Base-by-base conservation (phyloP, 2,797 vertebrate genomes). In the Peromyscus eremicus region DNA sequence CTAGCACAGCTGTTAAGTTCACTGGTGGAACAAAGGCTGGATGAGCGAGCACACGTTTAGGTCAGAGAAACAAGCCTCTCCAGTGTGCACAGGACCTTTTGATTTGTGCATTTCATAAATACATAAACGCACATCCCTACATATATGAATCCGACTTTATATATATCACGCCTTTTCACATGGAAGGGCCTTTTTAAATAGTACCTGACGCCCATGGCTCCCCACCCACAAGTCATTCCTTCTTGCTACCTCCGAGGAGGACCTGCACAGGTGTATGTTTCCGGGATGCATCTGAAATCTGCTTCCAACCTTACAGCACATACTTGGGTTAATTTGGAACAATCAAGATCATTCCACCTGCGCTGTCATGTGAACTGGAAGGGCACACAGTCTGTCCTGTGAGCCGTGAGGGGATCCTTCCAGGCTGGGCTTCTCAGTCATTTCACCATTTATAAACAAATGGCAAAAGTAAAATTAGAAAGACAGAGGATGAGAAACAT, bases 381-480 rank as follows among this genome's bases (percentile, higher is more conserved):
- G 66, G 57, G 57, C 46, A 14, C 3, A 34, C 43, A 32, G 34
- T 60, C 64, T 83, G 27, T 84, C 64, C 25, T 4, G 1, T 57
- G 43, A 49, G 55, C 34, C 19, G 13, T 0, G 46, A 25, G n/a
- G 29, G 17, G 2, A 3, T 1, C 1, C 25, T 40, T 60, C 49
- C n/a, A 25, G 27, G 16, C 0, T 2, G 29, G 46, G 11, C 19
- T 23, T 66, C 64, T 52, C 12, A 37, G 34, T 9, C 6, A 14
- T 32, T 25, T 73, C 16, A 29, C 32, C 46, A 37, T 80, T 52
- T 89, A 27, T 46, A 52, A 52, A 68, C 11, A 80, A n/a, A 75
- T 85, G 29, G 14, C 21, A 17, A 0, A 11, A 4, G 0, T 6
- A 6, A 29, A 23, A 40, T 60, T 0, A 29, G 21, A 64, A 81